Evolutionary conservation across 2,113 vertebrate species (phyloP).

Genomic region (Aplodontia rufa): DNA sequence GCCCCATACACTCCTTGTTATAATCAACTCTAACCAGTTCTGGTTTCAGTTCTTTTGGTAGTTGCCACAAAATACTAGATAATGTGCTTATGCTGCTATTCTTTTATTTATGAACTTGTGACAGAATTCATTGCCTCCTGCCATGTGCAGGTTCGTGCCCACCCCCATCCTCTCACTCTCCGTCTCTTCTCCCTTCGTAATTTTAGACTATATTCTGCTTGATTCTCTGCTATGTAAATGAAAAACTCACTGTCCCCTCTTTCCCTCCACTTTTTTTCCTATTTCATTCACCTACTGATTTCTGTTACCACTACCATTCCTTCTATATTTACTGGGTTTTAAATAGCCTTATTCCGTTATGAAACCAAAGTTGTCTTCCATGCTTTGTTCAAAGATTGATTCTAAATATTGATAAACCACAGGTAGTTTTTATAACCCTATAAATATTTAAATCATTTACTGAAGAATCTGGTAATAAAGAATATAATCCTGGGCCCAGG

Average conservation of each 20-base stretch:
- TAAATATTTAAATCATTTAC: constrained; percentile 9
- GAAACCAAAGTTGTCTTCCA: background rate
- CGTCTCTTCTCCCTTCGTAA: background rate
- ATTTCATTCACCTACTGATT: background rate
- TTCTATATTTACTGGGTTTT: background rate
- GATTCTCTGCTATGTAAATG: background rate
- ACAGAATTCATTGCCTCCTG: background rate
- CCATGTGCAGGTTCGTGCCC: accelerated
- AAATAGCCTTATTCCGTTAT: background rate
- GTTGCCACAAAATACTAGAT: background rate
- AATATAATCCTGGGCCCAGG: background rate
- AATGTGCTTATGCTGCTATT: background rate
- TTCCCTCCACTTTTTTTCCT: background rate
- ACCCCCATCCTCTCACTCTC: background rate
- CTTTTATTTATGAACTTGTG: background rate
- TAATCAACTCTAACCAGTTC: background rate
- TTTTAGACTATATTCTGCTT: background rate
- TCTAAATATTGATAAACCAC: background rate
- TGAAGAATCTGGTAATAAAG: background rate
- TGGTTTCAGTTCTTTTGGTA: background rate
- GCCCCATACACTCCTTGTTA: background rate
- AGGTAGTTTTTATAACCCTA: background rate
- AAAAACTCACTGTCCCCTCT: background rate
- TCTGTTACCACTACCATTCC: background rate
- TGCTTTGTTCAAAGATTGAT: background rate